Percentiles rank a stretch among this genome's conserved stretches.
Conservation (phyloP, 2,888 invertebrate species). For the Tipula helvola region DNA sequence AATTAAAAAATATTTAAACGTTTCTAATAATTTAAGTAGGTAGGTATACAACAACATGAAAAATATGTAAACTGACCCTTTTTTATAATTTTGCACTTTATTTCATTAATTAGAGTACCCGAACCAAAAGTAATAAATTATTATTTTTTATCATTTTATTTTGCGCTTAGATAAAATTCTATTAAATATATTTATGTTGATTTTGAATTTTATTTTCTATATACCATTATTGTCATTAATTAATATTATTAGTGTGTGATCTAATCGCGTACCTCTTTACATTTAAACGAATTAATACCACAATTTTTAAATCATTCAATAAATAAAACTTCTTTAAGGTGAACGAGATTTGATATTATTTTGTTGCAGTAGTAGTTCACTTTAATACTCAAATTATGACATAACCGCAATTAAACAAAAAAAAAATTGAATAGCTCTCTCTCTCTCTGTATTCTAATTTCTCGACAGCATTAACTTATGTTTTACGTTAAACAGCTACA, state of each 20-base stretch:
- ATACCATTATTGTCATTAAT: too few species aligned
- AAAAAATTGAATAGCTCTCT: neutral
- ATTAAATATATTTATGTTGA: neutral
- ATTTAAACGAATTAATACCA: too few species aligned
- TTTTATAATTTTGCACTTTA: neutral
- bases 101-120: neutral
- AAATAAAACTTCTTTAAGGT: too few species aligned
- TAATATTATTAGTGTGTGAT: too few species aligned
- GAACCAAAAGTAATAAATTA: neutral
- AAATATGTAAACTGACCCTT: neutral
- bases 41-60: neutral
- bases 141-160: neutral
- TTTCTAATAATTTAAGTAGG: neutral
- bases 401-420: neutral
- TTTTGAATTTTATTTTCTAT: too few species aligned
- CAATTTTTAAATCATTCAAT: too few species aligned
- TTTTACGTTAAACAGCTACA: neutral
- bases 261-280: too few species aligned
- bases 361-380: too few species aligned
- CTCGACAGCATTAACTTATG: neutral
- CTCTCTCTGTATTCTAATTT: neutral
- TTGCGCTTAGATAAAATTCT: neutral
- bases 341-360: too few species aligned
- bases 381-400: neutral
- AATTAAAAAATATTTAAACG: neutral